Evolutionary conservation across 2,113 vertebrate species (phyloP).

Genomic region (Trematocara unimaculatum): DNA sequence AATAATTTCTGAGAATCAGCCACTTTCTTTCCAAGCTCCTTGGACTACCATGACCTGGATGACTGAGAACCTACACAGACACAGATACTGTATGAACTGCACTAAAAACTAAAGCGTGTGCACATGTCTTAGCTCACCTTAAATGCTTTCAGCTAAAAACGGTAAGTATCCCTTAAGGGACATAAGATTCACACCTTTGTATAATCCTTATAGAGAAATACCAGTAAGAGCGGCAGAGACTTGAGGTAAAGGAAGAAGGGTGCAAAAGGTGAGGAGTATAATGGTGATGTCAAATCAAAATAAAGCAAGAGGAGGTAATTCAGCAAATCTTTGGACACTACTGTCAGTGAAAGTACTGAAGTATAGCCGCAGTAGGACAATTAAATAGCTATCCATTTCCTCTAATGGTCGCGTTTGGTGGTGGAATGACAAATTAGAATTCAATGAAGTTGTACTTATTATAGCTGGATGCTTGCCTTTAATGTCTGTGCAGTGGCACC

Average conservation of each 20-base stretch:
- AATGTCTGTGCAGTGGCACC: constrained; percentile 16
- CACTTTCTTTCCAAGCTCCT: background rate
- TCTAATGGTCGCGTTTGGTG: constrained; percentile 52
- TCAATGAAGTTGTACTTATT: constrained; percentile 58
- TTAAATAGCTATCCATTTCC: constrained; percentile 57
- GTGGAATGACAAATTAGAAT: constrained; percentile 62
- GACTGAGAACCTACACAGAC: background rate
- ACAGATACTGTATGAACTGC: background rate
- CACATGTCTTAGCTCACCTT: background rate
- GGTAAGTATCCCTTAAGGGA: constrained; percentile 1
- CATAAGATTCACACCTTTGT: background rate
- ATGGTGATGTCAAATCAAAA: constrained; percentile 41
- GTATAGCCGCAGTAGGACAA: constrained; percentile 47
- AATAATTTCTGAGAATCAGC: background rate
- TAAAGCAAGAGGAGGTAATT: constrained; percentile 24
- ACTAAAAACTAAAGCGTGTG: background rate
- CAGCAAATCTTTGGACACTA: constrained; percentile 28
- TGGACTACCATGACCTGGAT: background rate
- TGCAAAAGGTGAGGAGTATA: constrained; percentile 1
- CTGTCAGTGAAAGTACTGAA: constrained; percentile 19
- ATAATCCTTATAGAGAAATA: constrained; percentile 1
- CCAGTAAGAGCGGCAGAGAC: background rate
- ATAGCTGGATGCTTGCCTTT: constrained; percentile 53
- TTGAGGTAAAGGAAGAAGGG: background rate
- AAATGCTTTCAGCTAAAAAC: constrained; percentile 6